Conservation (phyloP, 2,797 vertebrate genomes). For the Pangasius larnaudii region DNA sequence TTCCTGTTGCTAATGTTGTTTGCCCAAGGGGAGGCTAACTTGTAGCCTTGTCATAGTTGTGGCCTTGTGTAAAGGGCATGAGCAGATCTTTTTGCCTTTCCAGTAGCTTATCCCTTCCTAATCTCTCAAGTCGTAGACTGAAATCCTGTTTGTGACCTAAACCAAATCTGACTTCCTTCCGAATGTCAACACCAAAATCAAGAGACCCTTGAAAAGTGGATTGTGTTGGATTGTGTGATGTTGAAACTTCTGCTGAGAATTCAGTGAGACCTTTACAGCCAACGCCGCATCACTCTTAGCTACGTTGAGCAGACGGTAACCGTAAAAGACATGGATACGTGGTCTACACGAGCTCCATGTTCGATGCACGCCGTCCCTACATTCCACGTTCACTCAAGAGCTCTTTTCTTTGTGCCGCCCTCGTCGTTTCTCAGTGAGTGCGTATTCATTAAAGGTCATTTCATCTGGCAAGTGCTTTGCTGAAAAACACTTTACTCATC, state of each 20-base stretch:
- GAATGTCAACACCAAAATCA: background rate
- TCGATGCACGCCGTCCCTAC: background rate
- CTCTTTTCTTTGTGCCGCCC: background rate
- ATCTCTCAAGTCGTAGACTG: background rate
- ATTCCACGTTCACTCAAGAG: background rate
- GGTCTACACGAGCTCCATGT: background rate
- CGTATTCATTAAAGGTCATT: slow-evolving; percentile 43
- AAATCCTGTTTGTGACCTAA: background rate
- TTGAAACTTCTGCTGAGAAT: background rate
- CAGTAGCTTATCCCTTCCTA: background rate
- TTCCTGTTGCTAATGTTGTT: slow-evolving; percentile 6
- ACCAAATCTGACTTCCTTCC: background rate
- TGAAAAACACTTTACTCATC: slow-evolving; percentile 16
- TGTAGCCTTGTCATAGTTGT: background rate
- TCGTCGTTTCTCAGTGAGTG: slow-evolving; percentile 17
- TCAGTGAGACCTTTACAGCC: background rate
- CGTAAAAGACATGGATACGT: background rate
- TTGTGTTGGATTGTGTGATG: too few species aligned
- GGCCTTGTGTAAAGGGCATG: background rate
- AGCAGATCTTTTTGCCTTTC: background rate
- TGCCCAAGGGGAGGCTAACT: background rate
- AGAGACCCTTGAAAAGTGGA: background rate
- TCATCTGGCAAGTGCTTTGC: slow-evolving; percentile 11
- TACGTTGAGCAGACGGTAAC: background rate
- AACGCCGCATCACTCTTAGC: too few species aligned